These are phyloP conservation scores for Piaya cayana DNA, from an alignment of 2,113 vertebrate genomes.

Conservation along the genomic window DNA sequence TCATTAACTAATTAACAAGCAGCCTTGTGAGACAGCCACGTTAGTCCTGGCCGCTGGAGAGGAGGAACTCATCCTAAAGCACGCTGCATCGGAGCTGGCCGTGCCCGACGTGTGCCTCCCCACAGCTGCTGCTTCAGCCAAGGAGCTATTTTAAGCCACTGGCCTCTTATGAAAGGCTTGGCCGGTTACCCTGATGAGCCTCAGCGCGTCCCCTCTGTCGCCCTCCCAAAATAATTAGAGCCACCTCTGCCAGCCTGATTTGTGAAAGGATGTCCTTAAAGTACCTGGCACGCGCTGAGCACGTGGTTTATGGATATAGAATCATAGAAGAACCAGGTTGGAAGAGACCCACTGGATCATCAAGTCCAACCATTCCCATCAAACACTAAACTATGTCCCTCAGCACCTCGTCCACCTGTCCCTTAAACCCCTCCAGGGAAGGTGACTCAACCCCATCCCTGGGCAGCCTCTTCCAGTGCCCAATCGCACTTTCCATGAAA, in stretches of 20 bases:
- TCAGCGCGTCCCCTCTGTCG: neutral
- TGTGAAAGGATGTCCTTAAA: neutral
- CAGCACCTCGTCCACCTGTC: no score
- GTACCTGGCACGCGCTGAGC: neutral
- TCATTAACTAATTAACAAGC: constrained; percentile 45
- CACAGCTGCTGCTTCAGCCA: neutral
- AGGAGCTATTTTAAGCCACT: neutral
- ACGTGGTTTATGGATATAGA: neutral
- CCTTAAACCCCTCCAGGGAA: no score
- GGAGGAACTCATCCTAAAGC: neutral
- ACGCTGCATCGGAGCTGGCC: neutral
- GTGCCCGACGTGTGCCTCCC: neutral
- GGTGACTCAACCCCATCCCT: no score
- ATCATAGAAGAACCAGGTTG: no score
- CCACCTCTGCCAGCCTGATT: neutral
- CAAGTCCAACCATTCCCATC: no score
- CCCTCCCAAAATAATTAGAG: neutral
- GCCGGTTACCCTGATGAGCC: neutral
- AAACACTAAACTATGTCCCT: no score
- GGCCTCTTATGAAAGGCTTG: neutral
- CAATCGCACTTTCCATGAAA: no score
- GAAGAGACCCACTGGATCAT: no score
- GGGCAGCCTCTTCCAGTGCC: no score
- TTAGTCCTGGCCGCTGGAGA: neutral
- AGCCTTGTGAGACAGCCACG: neutral